phyloP scores from a whole-genome alignment of 2,113 vertebrate genomes.

The Camelus dromedarius region DNA sequence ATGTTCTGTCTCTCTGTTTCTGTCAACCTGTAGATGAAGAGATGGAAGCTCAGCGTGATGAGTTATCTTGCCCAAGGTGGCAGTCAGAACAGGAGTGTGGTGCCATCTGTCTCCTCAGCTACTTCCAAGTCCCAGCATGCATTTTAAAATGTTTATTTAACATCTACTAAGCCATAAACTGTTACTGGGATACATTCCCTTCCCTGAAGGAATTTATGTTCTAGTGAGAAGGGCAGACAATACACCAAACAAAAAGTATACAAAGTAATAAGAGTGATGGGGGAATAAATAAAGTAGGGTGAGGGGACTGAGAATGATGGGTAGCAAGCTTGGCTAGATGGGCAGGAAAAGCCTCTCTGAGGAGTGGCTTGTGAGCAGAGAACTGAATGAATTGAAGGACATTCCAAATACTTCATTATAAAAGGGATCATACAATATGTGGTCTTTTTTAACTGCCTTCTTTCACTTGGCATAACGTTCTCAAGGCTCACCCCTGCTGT shows the following conservation, averaged over 20 bases:
- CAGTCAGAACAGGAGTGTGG: not conserved
- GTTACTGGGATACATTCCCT: not conserved
- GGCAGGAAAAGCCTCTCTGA: not conserved
- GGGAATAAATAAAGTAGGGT: not conserved
- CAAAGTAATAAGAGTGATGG: not conserved
- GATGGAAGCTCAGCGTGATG: not conserved
- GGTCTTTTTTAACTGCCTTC: no score
- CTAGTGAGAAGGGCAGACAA: not conserved
- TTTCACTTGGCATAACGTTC: no score
- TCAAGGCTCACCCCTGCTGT: no score
- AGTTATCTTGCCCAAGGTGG: not conserved
- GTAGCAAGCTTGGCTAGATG: not conserved
- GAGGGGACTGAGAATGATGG: not conserved
- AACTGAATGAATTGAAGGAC: not conserved
- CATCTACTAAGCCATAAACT: not conserved
- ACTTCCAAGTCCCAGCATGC: not conserved
- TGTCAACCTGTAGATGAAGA: not conserved
- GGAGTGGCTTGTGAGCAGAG: not conserved
- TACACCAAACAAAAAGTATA: not conserved
- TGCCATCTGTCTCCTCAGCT: not conserved
- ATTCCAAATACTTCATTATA: not conserved
- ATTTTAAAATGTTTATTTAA: constrained; percentile 11
- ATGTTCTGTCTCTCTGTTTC: not conserved
- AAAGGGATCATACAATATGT: no score
- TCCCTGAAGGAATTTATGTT: not conserved